Percentiles rank a stretch among this genome's conserved stretches.
These are phyloP conservation scores for Hemichromis elongatus DNA, from an alignment of 2,113 vertebrate species.

Conservation along the genomic window DNA sequence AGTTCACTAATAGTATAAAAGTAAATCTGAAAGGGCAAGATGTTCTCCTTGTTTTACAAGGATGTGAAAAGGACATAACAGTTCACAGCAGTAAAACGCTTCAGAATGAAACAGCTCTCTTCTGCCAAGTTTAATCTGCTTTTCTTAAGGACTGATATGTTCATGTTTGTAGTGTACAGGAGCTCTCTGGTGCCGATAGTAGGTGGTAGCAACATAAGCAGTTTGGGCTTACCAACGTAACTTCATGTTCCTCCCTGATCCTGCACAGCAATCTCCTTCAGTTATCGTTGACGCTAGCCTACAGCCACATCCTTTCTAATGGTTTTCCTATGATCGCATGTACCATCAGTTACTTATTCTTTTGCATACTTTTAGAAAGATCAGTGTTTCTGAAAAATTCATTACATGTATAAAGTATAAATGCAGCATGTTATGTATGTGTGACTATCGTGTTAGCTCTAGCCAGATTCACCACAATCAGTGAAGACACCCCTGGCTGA, in stretches of 20 bases:
- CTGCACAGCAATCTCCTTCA: not conserved
- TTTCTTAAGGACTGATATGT: not conserved
- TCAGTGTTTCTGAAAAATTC: not conserved
- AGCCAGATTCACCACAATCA: constrained; percentile 18
- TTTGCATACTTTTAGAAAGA: not conserved
- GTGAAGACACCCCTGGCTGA: not conserved
- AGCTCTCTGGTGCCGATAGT: not conserved
- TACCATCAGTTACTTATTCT: not conserved
- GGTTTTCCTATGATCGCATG: not conserved
- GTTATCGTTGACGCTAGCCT: not conserved
- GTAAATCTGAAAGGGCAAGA: not conserved
- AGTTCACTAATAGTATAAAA: constrained; percentile 34
- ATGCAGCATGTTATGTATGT: not conserved
- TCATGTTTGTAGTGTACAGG: not conserved
- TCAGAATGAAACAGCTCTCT: not conserved
- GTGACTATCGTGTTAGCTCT: not conserved
- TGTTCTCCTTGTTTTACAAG: not conserved
- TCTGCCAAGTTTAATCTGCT: not conserved
- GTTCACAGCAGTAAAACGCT: not conserved
- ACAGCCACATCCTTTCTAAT: not conserved
- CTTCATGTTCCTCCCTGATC: not conserved
- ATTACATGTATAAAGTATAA: not conserved
- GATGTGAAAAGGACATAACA: not conserved
- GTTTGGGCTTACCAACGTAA: not conserved
- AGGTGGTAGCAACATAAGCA: not conserved